phyloP scores from a whole-genome alignment of 2,888 invertebrate species.

The Melanargia galathea region DNA sequence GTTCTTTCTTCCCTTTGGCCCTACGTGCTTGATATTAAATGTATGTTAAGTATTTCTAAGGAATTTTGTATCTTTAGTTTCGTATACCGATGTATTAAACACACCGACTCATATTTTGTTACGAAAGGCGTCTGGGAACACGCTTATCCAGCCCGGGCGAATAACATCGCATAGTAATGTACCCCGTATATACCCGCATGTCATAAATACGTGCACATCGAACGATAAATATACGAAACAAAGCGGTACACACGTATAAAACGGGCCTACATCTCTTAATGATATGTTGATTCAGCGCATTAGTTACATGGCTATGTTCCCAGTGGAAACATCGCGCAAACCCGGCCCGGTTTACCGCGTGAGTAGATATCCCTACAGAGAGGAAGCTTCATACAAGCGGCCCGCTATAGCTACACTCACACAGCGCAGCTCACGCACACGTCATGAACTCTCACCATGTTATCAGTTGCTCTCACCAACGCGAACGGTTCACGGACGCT shows the following conservation, averaged over 20 bases:
- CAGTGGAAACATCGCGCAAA: slow-evolving; percentile 79
- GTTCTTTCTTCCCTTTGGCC: no score
- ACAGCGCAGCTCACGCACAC: no score
- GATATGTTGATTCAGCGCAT: slow-evolving; percentile 82
- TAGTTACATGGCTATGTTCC: slow-evolving; percentile 81
- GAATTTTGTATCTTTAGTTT: neutral
- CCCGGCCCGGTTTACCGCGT: slow-evolving; percentile 40
- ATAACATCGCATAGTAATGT: slow-evolving; percentile 59
- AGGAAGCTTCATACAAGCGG: no score
- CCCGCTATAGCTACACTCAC: no score
- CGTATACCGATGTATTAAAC: slow-evolving; percentile 15
- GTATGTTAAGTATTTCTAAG: no score
- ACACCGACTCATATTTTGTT: slow-evolving; percentile 51
- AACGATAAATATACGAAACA: slow-evolving; percentile 78
- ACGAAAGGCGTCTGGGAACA: slow-evolving; percentile 73
- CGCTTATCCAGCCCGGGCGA: slow-evolving; percentile 53
- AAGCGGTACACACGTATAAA: slow-evolving; percentile 80
- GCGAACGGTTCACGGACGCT: no score
- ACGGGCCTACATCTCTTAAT: slow-evolving; percentile 80
- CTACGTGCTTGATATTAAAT: no score
- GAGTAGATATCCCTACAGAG: no score
- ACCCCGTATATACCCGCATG: slow-evolving; percentile 55
- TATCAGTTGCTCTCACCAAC: no score
- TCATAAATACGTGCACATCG: slow-evolving; percentile 75
- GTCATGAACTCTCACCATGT: no score